Conservation (phyloP, 1,140 invertebrate species). For the Diorhabda elongata region DNA sequence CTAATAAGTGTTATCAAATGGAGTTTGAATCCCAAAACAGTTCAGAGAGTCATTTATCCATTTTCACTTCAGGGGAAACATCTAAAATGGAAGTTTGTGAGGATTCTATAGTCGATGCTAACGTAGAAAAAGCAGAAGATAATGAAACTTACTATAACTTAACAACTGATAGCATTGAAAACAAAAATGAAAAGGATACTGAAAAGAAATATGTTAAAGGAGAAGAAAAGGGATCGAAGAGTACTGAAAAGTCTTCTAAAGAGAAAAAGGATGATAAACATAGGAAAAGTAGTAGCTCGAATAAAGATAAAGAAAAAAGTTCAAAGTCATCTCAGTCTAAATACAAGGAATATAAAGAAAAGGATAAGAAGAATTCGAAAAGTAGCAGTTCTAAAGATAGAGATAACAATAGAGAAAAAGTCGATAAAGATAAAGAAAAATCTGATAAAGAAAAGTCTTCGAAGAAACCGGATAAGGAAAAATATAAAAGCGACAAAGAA, state of each 20-base stretch:
- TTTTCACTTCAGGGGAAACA: conserved; percentile 49
- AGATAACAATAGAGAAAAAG: conserved; percentile 27
- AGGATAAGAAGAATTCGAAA: conserved; percentile 21
- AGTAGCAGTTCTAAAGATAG: conserved; percentile 15
- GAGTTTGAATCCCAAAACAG: conserved; percentile 57
- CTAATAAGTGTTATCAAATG: conserved; percentile 25
- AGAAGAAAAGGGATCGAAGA: conserved; percentile 21
- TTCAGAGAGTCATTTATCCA: conserved; percentile 56
- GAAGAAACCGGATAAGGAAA: conserved; percentile 15
- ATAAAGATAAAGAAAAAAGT: conserved; percentile 28
- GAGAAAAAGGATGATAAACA: conserved; percentile 37
- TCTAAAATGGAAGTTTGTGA: conserved; percentile 44
- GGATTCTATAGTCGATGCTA: conserved; percentile 24
- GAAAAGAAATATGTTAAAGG: conserved; percentile 18
- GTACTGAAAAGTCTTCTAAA: conserved; percentile 37
- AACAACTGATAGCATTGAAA: conserved; percentile 14
- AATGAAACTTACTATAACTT: not conserved
- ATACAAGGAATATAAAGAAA: conserved; percentile 30
- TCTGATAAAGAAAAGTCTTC: conserved; percentile 27
- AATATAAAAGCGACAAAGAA: conserved; percentile 30
- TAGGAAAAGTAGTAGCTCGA: conserved; percentile 25
- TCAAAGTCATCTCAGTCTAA: conserved; percentile 25
- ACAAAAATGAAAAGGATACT: conserved; percentile 13
- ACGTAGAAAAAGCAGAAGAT: conserved; percentile 15
- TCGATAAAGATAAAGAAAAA: conserved; percentile 8